phyloP scores from a whole-genome alignment of 2,888 invertebrate species.

The Galerucella pusilla region DNA sequence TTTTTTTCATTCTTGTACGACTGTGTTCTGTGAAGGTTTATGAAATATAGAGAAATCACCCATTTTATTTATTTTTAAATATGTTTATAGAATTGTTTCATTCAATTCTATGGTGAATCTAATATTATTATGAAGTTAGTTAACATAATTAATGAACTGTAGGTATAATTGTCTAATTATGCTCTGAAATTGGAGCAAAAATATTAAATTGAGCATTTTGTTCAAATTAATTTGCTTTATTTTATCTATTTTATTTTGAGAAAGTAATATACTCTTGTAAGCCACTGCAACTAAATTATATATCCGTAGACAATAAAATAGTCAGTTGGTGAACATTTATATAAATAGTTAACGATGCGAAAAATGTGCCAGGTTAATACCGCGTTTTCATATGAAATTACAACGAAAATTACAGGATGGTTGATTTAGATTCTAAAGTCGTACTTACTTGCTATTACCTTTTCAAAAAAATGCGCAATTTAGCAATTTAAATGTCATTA shows the following conservation, averaged over 20 bases:
- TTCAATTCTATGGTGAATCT: no score
- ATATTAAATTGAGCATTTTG: no score
- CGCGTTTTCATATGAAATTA: slow-evolving; percentile 53
- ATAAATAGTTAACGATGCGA: slow-evolving; percentile 55
- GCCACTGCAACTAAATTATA: slow-evolving; percentile 38
- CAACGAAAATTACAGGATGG: slow-evolving; percentile 53
- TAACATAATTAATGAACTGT: no score
- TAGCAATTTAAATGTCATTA: slow-evolving; percentile 55
- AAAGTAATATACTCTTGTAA: background rate
- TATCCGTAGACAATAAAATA: slow-evolving; percentile 50
- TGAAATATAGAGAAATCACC: no score
- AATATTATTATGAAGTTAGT: no score
- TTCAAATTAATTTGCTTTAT: background rate
- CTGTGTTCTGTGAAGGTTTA: no score
- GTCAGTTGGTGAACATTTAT: slow-evolving; percentile 52
- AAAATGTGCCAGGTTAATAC: slow-evolving; percentile 53
- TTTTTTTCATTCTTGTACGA: no score
- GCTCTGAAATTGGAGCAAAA: no score
- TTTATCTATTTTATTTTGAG: background rate
- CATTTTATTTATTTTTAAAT: no score
- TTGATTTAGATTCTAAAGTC: slow-evolving; percentile 48
- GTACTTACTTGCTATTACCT: slow-evolving; percentile 47
- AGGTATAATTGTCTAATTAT: no score
- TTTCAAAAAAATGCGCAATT: slow-evolving; percentile 50
- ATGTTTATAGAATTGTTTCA: no score